Conservation (phyloP, 2,797 vertebrate species). For the Staurois parvus region DNA sequence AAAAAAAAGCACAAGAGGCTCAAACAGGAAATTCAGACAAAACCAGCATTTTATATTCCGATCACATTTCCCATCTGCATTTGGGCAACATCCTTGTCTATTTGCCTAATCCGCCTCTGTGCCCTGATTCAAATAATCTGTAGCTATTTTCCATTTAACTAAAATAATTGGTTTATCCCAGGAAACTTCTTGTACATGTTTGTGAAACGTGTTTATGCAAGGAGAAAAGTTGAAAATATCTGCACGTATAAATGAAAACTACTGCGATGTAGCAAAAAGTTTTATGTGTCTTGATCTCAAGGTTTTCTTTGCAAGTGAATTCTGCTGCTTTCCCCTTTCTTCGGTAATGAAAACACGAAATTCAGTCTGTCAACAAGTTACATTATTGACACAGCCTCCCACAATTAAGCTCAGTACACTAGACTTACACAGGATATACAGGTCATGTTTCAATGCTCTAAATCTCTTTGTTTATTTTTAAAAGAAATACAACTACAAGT, state of each 20-base stretch:
- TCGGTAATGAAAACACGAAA: conserved; percentile 34
- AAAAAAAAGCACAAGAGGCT: conserved; percentile 46
- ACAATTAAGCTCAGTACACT: conserved; percentile 29
- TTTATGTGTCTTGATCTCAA: background rate
- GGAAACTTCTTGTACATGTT: conserved; percentile 34
- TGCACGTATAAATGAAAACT: background rate
- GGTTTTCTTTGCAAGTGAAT: conserved; percentile 28
- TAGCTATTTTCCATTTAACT: conserved; percentile 53
- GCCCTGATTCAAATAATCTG: conserved; percentile 57
- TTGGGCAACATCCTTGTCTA: conserved; percentile 58
- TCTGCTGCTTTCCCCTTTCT: conserved; percentile 1
- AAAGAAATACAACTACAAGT: conserved; percentile 26
- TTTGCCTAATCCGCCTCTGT: conserved; percentile 55
- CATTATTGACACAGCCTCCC: conserved; percentile 46
- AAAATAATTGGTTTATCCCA: conserved; percentile 55
- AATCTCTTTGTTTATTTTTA: conserved; percentile 23
- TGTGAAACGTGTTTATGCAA: conserved; percentile 11
- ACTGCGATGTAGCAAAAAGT: conserved; percentile 12
- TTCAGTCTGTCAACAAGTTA: conserved; percentile 49
- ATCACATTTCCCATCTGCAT: conserved; percentile 50
- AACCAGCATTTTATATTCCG: conserved; percentile 54
- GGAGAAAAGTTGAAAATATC: conserved; percentile 16
- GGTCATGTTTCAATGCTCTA: conserved; percentile 45
- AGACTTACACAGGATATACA: conserved; percentile 40
- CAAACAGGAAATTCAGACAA: conserved; percentile 59